Conservation (phyloP, 53 echinoderm and acorn worm genomes). For the Holothuria scabra region DNA sequence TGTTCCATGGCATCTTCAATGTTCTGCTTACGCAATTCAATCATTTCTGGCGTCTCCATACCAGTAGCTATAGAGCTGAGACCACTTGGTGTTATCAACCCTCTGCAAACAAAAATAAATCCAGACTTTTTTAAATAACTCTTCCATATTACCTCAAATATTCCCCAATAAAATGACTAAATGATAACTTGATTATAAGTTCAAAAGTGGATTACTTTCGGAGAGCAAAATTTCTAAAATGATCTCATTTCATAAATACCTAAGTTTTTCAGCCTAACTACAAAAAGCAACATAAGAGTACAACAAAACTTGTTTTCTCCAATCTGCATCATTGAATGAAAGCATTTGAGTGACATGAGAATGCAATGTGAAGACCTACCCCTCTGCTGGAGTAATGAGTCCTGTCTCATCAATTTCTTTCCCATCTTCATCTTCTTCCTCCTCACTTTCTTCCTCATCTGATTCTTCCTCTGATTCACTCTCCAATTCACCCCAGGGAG, state of each 20-base stretch:
- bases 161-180: background rate
- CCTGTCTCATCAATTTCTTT: conserved; percentile 92
- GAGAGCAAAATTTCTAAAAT: background rate
- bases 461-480: conserved; percentile 95
- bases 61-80: conserved; percentile 93
- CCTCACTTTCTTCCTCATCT: conserved; percentile 95
- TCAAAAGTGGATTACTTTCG: background rate
- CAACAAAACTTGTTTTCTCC: too few relatives aligned
- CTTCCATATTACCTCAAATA: background rate
- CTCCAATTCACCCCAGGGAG: conserved; percentile 93
- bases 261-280: background rate
- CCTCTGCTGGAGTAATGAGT: conserved; percentile 98
- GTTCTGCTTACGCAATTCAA: conserved; percentile 96
- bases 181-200: background rate
- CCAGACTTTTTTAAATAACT: background rate
- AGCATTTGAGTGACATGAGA: too few relatives aligned
- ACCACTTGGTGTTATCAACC: conserved; percentile 95
- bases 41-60: conserved; percentile 99
- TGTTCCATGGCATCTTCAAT: conserved; percentile 99
- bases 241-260: background rate
- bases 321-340: too few relatives aligned
- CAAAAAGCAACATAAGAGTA: too few relatives aligned
- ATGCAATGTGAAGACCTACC: conserved; percentile 58
- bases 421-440: conserved; percentile 78
- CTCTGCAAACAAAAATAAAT: conserved; percentile 54